Evolutionary conservation across 1,140 invertebrate species (phyloP).

Genomic region (Lepidurus packardi): DNA sequence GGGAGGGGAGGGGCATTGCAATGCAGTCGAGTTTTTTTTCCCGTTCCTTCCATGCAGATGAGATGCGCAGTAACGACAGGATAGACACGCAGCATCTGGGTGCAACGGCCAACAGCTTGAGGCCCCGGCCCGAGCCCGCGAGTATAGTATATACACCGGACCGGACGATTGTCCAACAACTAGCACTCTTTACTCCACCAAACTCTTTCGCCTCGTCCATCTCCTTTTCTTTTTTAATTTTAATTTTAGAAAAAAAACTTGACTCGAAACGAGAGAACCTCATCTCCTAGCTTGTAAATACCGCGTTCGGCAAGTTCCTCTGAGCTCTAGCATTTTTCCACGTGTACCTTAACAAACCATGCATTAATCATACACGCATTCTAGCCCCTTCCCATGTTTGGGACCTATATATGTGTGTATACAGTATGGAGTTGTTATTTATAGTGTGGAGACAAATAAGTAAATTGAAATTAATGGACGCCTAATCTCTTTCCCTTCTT

Average conservation of each 20-base stretch:
- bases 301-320: not conserved
- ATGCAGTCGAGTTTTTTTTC: conserved; percentile 1
- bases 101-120: not conserved
- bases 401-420: not conserved
- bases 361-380: conserved; percentile 22
- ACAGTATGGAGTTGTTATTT: not conserved
- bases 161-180: not conserved
- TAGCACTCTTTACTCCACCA: not conserved
- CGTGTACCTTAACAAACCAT: conserved; percentile 21
- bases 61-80: not conserved
- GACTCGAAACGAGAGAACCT: not conserved
- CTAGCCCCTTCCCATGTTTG: conserved; percentile 14
- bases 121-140: no score
- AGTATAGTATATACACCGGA: no score
- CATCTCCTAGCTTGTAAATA: not conserved
- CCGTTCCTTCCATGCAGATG: not conserved
- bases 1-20: not conserved
- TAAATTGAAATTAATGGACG: not conserved
- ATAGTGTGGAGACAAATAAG: conserved; percentile 17
- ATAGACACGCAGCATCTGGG: conserved; percentile 15
- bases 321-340: not conserved
- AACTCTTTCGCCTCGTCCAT: not conserved
- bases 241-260: not conserved
- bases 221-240: not conserved
- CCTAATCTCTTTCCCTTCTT: not conserved